Base-by-base conservation (phyloP, 2,113 vertebrate genomes). In the Carassius carassius region DNA sequence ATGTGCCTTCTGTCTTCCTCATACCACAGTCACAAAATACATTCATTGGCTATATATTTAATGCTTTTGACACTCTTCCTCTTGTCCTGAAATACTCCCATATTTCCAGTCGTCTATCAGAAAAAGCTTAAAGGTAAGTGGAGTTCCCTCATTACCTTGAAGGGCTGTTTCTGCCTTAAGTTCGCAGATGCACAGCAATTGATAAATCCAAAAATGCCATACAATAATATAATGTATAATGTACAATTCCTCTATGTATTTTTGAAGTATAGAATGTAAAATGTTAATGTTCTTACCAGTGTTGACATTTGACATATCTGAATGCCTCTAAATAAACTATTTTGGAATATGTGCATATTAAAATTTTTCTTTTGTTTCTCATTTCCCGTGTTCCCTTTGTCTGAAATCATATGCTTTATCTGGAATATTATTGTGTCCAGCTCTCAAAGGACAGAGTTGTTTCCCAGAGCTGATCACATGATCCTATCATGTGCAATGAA, bases 61-160 rank as follows among this genome's bases (percentile, higher is more conserved):
- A 51, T 75, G 32, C 56, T 35, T 58, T 62, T 51, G 25, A 58
- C 21, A 62, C 21, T 32, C 32, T 70, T 56, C 32, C 54, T 85
- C 25, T 35, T 74, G 65, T 85, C 79, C 44, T 85, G 47, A 81
- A 84, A 78, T 78, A 82, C 29, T 21, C 70, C 41, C n/a, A 65
- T 69, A 84, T 90, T 85, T 88, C 87, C 87, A 77, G 87, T 92
- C 72, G 85, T 90, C 85, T 88, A 87, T 16, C 35, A 83, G 80
- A 91, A 87, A 89, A 89, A 89, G 88, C 87, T 91, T 90, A 62
- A 92, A 91, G 92, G 92, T 94, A 94, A 92, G 92, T 91, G 91
- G 89, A 82, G 84, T 83, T 85, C 77, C 87, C 81, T 70, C 67
- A 21, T 90, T 91, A 91, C 83, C 87, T 88, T 86, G 88, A 23